A percentile compares a stretch with the other conserved stretches of the same genome.
Evolutionary conservation across 2,113 vertebrate species (phyloP).

Genomic region (Ciconia boyciana): DNA sequence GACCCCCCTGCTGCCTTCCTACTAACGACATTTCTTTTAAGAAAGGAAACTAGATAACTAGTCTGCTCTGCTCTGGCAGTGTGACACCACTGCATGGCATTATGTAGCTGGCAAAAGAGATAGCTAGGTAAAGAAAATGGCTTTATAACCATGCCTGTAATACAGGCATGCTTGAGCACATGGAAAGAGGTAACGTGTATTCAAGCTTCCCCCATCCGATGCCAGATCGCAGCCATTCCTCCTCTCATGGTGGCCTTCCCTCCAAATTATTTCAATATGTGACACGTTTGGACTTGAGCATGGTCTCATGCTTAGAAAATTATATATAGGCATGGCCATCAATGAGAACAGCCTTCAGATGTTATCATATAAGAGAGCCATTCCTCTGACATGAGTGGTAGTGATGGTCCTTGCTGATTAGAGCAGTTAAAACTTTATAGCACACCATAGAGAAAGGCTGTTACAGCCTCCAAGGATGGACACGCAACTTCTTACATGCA

Average conservation of each 20-base stretch:
- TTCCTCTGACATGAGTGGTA: constrained; percentile 17
- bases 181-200: not conserved
- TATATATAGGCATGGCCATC: not conserved
- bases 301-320: not conserved
- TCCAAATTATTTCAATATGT: not conserved
- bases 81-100: not conserved
- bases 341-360: not conserved
- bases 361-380: not conserved
- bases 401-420: constrained; percentile 31
- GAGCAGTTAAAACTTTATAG: constrained; percentile 42
- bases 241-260: not conserved
- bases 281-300: not conserved
- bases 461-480: constrained; percentile 26
- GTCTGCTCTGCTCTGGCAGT: not conserved
- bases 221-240: not conserved
- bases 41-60: not conserved
- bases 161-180: rapidly evolving
- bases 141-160: not conserved
- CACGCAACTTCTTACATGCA: constrained; percentile 9
- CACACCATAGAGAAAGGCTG: not conserved
- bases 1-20: not conserved
- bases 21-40: too few relatives aligned
- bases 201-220: not conserved
- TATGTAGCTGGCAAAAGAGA: not conserved
- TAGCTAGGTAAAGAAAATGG: not conserved